phyloP scores from a whole-genome alignment of 2,797 vertebrate species.

The Petrocephalus schoutedeni region DNA sequence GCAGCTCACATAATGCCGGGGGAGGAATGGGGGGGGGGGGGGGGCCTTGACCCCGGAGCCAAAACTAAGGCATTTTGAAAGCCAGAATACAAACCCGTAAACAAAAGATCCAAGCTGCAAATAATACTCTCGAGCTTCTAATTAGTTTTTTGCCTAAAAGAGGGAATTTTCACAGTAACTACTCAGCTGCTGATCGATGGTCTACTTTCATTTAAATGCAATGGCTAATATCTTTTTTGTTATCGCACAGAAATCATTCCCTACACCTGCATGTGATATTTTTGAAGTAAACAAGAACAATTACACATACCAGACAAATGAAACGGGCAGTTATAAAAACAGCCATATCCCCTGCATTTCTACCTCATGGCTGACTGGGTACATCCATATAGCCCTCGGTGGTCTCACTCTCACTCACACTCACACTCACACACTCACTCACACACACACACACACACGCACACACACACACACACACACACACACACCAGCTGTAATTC shows the following conservation, averaged over 20 bases:
- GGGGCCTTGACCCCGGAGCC: background rate
- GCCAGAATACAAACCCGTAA: background rate
- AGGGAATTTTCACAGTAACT: background rate
- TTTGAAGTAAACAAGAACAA: background rate
- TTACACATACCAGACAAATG: background rate
- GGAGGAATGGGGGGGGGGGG: background rate
- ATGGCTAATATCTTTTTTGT: background rate
- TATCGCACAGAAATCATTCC: background rate
- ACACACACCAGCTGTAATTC: background rate
- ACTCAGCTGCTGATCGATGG: background rate
- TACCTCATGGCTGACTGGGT: background rate
- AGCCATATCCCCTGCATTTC: background rate
- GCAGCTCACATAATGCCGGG: background rate
- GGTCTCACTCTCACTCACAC: background rate
- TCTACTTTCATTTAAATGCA: background rate
- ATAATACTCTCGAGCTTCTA: background rate
- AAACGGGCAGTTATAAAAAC: background rate
- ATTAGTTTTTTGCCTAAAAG: background rate
- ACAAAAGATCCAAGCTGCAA: background rate
- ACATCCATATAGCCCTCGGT: background rate
- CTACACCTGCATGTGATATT: background rate
- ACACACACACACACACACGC: too few relatives aligned
- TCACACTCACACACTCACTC: too few relatives aligned
- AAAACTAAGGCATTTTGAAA: constrained; percentile 1
- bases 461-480: background rate